phyloP scores from a whole-genome alignment of 2,113 vertebrate species.

The Tringa solitaria region DNA sequence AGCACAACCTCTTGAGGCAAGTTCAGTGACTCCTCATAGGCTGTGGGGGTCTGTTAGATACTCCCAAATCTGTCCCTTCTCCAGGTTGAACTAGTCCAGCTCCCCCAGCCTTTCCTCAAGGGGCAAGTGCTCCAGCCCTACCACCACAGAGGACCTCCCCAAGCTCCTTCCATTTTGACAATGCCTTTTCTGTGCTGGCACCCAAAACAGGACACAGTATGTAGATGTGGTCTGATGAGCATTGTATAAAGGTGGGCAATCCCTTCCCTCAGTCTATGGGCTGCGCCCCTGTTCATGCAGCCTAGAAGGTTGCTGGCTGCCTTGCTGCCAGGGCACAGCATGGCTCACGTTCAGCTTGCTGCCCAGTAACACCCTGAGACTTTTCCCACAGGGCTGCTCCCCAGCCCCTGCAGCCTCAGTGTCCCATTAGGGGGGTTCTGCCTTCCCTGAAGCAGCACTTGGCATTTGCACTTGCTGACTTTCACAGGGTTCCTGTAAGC shows the following conservation, averaged over 20 bases:
- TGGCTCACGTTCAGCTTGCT: rapidly evolving
- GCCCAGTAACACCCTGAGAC: rapidly evolving
- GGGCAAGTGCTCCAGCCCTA: background rate
- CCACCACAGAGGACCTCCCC: rapidly evolving
- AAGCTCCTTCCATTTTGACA: background rate
- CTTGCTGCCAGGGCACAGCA: background rate
- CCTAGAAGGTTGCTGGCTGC: background rate
- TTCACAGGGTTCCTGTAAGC: background rate
- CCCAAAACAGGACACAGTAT: rapidly evolving
- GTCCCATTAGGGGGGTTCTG: background rate
- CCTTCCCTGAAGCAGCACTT: rapidly evolving
- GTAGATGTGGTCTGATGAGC: background rate
- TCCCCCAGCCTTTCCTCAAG: background rate
- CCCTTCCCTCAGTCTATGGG: background rate
- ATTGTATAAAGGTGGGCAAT: rapidly evolving
- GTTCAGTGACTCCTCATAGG: rapidly evolving
- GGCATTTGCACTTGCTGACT: background rate
- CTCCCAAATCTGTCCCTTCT: background rate
- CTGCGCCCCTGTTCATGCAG: background rate
- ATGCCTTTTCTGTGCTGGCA: background rate
- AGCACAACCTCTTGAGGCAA: background rate
- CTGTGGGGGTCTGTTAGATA: too few relatives aligned
- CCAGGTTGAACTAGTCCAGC: background rate
- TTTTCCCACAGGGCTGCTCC: background rate
- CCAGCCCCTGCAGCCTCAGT: background rate